A percentile compares a stretch with the other conserved stretches of the same genome.
Evolutionary conservation across 92 coral and sea anemone genomes (phyloP).

Genomic region (Pocillopora grandis): DNA sequence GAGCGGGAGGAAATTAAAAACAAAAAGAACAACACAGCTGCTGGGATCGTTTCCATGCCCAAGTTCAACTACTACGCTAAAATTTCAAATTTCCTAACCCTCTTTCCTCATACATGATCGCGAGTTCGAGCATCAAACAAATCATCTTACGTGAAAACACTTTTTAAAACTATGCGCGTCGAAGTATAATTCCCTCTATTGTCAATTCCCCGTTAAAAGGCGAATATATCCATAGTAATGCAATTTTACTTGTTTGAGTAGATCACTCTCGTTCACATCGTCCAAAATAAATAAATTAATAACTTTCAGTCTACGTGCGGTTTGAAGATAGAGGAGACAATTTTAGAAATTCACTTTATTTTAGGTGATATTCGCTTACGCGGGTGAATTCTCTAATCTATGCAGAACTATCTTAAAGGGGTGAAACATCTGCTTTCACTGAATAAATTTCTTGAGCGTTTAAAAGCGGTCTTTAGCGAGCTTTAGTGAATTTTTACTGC

Average conservation of each 20-base stretch:
- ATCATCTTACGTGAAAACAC: background rate
- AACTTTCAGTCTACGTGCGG: conserved; percentile 4
- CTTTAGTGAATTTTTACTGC: conserved; percentile 59
- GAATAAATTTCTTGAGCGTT: conserved; percentile 46
- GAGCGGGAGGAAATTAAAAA: conserved; percentile 83
- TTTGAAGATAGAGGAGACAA: background rate
- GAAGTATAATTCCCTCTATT: background rate
- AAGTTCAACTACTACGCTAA: conserved; percentile 28
- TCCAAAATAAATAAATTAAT: conserved; percentile 35
- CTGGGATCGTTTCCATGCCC: conserved; percentile 45
- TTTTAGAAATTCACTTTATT: conserved; percentile 3
- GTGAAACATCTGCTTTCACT: conserved; percentile 49
- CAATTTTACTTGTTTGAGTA: conserved; percentile 48
- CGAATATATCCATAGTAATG: conserved; percentile 55
- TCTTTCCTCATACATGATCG: background rate
- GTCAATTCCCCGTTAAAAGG: conserved; percentile 2
- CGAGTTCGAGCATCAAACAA: background rate
- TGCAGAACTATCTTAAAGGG: conserved; percentile 16
- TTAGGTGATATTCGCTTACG: background rate
- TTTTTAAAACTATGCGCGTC: background rate
- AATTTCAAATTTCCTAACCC: conserved; percentile 52
- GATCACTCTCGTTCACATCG: conserved; percentile 33
- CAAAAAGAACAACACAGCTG: conserved; percentile 88
- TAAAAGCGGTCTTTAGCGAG: conserved; percentile 56
- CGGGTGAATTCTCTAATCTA: conserved; percentile 30